Percentiles rank a stretch among this genome's conserved stretches.
phyloP scores from a whole-genome alignment of 1,140 invertebrate genomes.

The Drosophila santomea region DNA sequence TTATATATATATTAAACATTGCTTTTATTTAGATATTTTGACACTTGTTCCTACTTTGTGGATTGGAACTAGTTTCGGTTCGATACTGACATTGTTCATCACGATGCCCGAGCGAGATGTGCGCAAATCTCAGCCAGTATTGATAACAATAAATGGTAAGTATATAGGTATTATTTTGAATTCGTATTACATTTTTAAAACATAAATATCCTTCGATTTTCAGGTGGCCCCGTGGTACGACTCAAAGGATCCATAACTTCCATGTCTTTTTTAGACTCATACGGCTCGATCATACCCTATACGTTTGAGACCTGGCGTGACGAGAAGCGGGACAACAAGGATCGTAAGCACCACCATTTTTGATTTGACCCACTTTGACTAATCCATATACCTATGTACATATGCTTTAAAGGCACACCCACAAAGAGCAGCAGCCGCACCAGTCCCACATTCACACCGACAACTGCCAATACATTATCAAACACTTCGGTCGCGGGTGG shows the following conservation, averaged over 20 bases:
- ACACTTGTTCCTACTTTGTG: conserved; percentile 92
- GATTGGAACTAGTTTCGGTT: conserved; percentile 98
- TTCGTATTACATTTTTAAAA: too few species aligned
- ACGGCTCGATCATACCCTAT: conserved; percentile 93
- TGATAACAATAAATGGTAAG: conserved; percentile 94
- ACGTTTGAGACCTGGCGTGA: conserved; percentile 95
- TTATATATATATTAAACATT: neutral
- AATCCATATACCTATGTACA: neutral
- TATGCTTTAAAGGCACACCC: conserved; percentile 58
- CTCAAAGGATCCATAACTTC: conserved; percentile 96
- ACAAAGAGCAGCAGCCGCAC: conserved; percentile 83
- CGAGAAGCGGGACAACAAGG: conserved; percentile 89
- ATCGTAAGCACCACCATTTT: conserved; percentile 85
- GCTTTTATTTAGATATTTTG: conserved; percentile 64
- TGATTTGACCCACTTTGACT: conserved; percentile 62
- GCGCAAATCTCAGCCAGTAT: conserved; percentile 94
- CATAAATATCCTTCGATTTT: neutral
- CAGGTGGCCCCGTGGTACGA: conserved; percentile 96
- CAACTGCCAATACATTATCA: conserved; percentile 84
- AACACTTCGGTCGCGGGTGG: conserved; percentile 75
- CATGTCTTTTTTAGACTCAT: conserved; percentile 98
- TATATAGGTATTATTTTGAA: too few species aligned
- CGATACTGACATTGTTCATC: conserved; percentile 95
- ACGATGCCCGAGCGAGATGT: conserved; percentile 93
- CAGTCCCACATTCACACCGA: conserved; percentile 83